These are phyloP conservation scores for Odocoileus virginianus DNA, from an alignment of 2,113 vertebrate species.

Conservation along the genomic window DNA sequence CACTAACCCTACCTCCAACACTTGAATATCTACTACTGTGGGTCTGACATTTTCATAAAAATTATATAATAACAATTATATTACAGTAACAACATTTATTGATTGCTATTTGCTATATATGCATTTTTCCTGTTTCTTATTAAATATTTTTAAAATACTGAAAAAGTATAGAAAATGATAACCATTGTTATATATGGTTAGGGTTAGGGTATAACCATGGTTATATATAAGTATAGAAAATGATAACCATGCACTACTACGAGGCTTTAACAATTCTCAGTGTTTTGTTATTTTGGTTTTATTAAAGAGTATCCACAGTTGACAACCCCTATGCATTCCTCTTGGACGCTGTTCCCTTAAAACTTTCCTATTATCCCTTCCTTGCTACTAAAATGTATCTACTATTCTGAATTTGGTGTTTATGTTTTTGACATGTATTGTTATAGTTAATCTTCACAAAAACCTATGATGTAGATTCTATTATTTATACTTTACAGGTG, in stretches of 20 bases:
- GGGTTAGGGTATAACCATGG: too few species aligned
- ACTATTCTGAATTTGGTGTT: not conserved
- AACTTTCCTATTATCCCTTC: not conserved
- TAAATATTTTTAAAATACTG: not conserved
- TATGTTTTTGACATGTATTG: not conserved
- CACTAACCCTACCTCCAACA: not conserved
- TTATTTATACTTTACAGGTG: not conserved
- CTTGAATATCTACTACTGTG: not conserved
- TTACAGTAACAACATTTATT: not conserved
- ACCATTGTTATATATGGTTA: not conserved
- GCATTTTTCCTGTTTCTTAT: not conserved
- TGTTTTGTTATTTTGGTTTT: not conserved
- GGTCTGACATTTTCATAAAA: not conserved
- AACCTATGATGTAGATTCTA: not conserved
- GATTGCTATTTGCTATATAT: not conserved
- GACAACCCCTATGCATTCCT: not conserved
- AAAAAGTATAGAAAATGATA: not conserved
- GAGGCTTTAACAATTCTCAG: not conserved
- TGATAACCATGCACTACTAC: not conserved
- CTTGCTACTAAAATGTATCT: not conserved
- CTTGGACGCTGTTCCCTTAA: not conserved
- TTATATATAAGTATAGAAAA: not conserved
- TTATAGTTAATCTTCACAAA: not conserved
- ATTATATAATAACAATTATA: not conserved
- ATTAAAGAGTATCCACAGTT: not conserved